Base-by-base conservation (phyloP, 2,888 invertebrate species). In the Drosophila barbarae region DNA sequence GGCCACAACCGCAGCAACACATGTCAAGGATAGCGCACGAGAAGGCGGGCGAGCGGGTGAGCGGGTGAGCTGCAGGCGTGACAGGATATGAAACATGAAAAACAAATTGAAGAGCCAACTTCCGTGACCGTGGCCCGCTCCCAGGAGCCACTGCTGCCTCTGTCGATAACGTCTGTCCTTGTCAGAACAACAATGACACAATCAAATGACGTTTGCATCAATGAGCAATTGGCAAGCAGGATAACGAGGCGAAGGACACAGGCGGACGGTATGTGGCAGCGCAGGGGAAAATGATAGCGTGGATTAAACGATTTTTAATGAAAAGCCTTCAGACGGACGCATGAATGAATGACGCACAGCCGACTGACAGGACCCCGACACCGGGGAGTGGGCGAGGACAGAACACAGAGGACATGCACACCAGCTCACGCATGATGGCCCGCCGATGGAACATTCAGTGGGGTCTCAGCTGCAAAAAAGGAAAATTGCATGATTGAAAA, bases 141-240 rank as follows among this genome's bases (percentile, higher is more conserved):
- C 28, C 53, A 49, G 47, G 35, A 38, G 35, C 57, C 50, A 28
- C 52, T 21, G 52, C 39, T 54, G 71, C 52, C 74, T 32, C 53
- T 42, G 47, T n/a, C 57, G 84, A 65, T 53, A 64, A 36, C 67
- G 63, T 36, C 64, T 64, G 78, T 76, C 66, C 83, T 79, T 76
- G 76, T 84, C 84, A 84, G 75, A 77, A 84, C 85, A 77, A 84
- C 77, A 84, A 84, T 79, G 78, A 87, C 86, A 87, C 85, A 85
- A 85, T 86, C 86, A 87, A 87, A 85, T 85, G 86, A 87, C 86
- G 87, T 86, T 85, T 85, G 86, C 86, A 84, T 84, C 86, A 84
- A 84, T 87, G 86, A 82, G 86, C 82, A 85, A 85, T 86, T 86
- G 73, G 84, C 77, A 77, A 87, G 77, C 58, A 51, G 71, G 64